Percentiles rank a stretch among this genome's conserved stretches.
phyloP scores from a whole-genome alignment of 2,797 vertebrate genomes.

The Adelosebastes latens region DNA sequence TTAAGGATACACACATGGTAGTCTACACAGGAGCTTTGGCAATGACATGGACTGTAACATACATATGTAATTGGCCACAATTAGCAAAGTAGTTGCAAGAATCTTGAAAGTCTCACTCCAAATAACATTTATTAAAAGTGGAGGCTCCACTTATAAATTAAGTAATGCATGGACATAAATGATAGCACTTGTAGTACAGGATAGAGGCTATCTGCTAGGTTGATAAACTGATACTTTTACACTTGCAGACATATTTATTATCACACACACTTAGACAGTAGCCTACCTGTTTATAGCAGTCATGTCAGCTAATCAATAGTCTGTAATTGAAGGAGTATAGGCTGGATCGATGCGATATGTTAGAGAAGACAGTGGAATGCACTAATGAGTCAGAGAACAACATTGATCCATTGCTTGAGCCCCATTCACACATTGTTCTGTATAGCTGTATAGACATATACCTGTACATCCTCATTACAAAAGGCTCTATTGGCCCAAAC shows the following conservation, averaged over 20 bases:
- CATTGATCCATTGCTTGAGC: slow-evolving; percentile 28
- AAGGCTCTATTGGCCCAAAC: background rate
- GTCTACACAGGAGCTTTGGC: background rate
- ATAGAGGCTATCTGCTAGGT: background rate
- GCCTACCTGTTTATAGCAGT: slow-evolving; percentile 4
- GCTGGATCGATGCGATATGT: slow-evolving; percentile 32
- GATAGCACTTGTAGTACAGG: background rate
- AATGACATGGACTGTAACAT: background rate
- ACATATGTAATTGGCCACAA: background rate
- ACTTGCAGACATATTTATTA: slow-evolving; percentile 4
- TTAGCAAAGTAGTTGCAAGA: background rate
- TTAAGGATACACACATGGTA: background rate
- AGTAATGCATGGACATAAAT: background rate
- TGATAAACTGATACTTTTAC: slow-evolving; percentile 7
- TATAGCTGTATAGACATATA: background rate
- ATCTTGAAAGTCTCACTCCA: background rate
- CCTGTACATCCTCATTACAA: background rate
- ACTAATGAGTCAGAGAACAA: slow-evolving; percentile 50
- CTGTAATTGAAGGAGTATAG: slow-evolving; percentile 40
- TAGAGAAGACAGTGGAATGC: slow-evolving; percentile 13
- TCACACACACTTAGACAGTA: background rate
- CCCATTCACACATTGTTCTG: slow-evolving; percentile 2
- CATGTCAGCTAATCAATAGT: slow-evolving; percentile 52
- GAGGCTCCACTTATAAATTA: background rate
- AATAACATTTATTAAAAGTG: background rate